These are phyloP conservation scores for Cheracebus regulus DNA, from an alignment of 2,797 vertebrate species.

Conservation along the genomic window DNA sequence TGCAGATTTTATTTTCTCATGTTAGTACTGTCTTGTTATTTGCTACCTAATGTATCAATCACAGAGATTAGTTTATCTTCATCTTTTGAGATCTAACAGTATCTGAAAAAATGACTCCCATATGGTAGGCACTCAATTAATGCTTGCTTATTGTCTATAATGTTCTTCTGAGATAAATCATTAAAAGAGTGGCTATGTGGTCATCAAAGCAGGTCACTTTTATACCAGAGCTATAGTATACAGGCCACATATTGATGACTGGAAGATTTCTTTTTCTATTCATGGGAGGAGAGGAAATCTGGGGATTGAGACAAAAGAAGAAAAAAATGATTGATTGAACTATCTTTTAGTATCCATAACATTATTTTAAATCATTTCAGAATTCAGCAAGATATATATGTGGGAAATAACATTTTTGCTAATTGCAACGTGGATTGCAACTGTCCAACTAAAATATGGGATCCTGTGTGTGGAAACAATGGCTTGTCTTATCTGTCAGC, in stretches of 20 bases:
- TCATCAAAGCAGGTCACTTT: neutral
- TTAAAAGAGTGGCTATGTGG: neutral
- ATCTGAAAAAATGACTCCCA: neutral
- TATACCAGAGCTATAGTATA: neutral
- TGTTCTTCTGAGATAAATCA: slow-evolving; percentile 9
- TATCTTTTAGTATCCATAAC: neutral
- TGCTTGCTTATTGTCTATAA: neutral
- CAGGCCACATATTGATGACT: neutral
- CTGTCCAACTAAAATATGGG: slow-evolving; percentile 90
- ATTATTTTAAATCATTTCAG: slow-evolving; percentile 83
- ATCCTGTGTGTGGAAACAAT: slow-evolving; percentile 92
- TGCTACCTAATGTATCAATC: neutral
- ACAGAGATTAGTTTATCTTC: neutral
- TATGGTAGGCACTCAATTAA: neutral
- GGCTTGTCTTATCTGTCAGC: slow-evolving; percentile 92
- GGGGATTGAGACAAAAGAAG: neutral
- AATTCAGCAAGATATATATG: slow-evolving; percentile 78
- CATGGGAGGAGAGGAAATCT: neutral
- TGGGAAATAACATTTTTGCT: slow-evolving; percentile 82
- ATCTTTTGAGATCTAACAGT: slow-evolving; percentile 13
- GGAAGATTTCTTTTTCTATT: neutral
- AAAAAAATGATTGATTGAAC: neutral
- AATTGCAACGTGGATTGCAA: slow-evolving; percentile 91
- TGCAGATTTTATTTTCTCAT: neutral
- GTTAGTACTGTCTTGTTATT: neutral